Evolutionary conservation across 2,888 invertebrate genomes (phyloP).

Genomic region (Odontocerum albicorne): DNA sequence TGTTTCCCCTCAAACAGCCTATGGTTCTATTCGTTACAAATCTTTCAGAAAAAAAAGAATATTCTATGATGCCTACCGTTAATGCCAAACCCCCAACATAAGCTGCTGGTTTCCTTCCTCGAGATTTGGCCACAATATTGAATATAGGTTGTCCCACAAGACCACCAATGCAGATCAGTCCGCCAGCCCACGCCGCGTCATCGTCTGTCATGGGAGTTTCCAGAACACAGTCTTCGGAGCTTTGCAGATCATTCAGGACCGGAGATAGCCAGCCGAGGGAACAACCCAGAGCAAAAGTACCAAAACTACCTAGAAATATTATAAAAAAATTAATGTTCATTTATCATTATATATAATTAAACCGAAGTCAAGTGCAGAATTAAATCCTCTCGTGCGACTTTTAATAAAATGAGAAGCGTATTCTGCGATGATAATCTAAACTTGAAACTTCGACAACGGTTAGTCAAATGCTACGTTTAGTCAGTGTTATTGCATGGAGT

Average conservation of each 20-base stretch:
- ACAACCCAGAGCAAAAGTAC: constrained; percentile 31
- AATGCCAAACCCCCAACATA: constrained; percentile 29
- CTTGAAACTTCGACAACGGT: no score
- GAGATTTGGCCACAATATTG: constrained; percentile 20
- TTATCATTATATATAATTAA: no score
- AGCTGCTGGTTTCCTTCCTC: constrained; percentile 31
- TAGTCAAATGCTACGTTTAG: no score
- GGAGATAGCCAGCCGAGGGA: constrained; percentile 35
- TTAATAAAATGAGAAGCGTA: no score
- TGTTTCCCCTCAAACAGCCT: no score
- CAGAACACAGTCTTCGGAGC: constrained; percentile 5
- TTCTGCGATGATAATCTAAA: no score
- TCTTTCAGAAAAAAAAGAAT: no score
- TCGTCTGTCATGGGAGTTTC: constrained; percentile 23
- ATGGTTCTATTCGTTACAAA: no score
- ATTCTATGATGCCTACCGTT: constrained; percentile 20
- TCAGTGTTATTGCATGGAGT: no score
- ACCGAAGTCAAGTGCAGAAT: no score
- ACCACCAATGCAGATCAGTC: constrained; percentile 23
- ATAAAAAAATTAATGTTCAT: no score
- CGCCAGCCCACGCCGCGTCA: constrained; percentile 27
- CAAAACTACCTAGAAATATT: constrained; percentile 23
- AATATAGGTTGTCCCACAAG: constrained; percentile 27
- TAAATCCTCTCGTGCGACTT: no score
- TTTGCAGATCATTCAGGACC: constrained; percentile 19